These are phyloP conservation scores for Pogonognathellus flavescens DNA, from an alignment of 1,140 invertebrate species.

Conservation along the genomic window DNA sequence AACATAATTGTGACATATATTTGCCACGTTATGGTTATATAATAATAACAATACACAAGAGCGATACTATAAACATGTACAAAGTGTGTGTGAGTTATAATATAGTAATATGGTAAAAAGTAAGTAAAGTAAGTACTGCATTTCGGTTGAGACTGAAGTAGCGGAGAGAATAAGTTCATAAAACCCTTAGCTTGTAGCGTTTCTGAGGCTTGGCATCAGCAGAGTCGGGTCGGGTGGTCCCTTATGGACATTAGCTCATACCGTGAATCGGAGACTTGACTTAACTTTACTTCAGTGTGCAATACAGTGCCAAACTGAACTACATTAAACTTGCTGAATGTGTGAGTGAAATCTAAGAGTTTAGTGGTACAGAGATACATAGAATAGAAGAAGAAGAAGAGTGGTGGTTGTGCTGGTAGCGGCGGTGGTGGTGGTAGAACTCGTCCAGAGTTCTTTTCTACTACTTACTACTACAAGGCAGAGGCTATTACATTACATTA, in stretches of 20 bases:
- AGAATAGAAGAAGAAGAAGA: conserved; percentile 1
- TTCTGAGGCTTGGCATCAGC: no score
- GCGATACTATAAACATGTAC: no score
- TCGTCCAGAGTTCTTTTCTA: neutral
- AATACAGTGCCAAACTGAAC: conserved; percentile 10
- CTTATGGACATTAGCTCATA: conserved; percentile 26
- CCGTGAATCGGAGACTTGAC: neutral
- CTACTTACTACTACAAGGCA: neutral
- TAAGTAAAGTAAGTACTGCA: no score
- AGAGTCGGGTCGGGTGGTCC: neutral
- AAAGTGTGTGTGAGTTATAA: no score
- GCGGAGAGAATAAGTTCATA: no score
- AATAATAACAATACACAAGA: no score
- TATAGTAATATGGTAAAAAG: no score
- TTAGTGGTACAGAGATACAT: neutral
- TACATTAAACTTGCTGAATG: neutral
- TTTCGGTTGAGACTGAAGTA: no score
- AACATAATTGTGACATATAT: no score
- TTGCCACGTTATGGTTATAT: no score
- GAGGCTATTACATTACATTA: conserved; percentile 30
- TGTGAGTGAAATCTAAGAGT: neutral
- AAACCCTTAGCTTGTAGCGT: no score
- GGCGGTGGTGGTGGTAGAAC: neutral
- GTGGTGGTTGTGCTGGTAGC: neutral
- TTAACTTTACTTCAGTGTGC: neutral